These are phyloP conservation scores for Halocaridina rubra DNA, from an alignment of 2,888 invertebrate genomes.

Conservation along the genomic window DNA sequence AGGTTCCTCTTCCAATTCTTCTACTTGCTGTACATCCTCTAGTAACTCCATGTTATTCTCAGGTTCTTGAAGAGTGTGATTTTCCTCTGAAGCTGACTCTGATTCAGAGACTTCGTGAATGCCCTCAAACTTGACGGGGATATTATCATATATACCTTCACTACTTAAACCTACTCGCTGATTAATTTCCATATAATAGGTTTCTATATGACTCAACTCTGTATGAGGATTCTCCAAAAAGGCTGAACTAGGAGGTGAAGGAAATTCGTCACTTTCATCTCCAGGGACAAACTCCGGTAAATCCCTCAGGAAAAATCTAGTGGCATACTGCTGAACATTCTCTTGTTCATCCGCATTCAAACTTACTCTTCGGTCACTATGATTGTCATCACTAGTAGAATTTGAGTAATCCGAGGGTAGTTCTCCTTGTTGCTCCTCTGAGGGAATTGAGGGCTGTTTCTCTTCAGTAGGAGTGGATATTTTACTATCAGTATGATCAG, in stretches of 20 bases:
- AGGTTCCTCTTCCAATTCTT: conserved; percentile 58
- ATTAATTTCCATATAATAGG: conserved; percentile 62
- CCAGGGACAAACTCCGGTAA: conserved; percentile 59
- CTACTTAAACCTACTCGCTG: conserved; percentile 43
- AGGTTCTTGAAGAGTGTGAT: conserved; percentile 61
- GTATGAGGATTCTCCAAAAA: conserved; percentile 62
- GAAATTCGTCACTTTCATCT: conserved; percentile 62
- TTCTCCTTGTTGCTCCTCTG: conserved; percentile 58
- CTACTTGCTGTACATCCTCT: conserved; percentile 48
- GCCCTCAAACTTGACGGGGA: conserved; percentile 62
- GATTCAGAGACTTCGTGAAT: conserved; percentile 63
- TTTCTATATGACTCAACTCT: conserved; percentile 60
- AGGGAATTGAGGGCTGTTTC: conserved; percentile 53
- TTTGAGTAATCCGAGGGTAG: conserved; percentile 61
- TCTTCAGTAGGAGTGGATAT: conserved; percentile 63
- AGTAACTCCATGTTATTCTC: conserved; percentile 45
- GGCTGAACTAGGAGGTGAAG: conserved; percentile 61
- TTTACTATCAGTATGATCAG: conserved; percentile 59
- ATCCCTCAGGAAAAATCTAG: conserved; percentile 57
- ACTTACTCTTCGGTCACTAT: conserved; percentile 44
- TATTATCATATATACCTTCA: conserved; percentile 62
- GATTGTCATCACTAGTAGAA: conserved; percentile 60
- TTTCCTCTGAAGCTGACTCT: conserved; percentile 61
- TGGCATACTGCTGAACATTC: conserved; percentile 44
- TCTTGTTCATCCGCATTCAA: conserved; percentile 54